phyloP scores from a whole-genome alignment of 2,113 vertebrate genomes.

The Peromyscus polionotus region DNA sequence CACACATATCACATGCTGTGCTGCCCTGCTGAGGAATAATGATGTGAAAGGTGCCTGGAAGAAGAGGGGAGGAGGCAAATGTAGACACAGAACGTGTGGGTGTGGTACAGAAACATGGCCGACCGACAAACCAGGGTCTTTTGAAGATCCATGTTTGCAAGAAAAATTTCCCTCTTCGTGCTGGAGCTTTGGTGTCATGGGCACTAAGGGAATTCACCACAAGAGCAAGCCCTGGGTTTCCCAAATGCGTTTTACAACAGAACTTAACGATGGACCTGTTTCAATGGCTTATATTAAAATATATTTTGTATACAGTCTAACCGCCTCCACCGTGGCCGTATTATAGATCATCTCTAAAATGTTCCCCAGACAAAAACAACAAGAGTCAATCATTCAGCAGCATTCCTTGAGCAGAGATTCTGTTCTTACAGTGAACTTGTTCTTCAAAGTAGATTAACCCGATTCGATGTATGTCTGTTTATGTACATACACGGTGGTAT shows the following conservation, averaged over 20 bases:
- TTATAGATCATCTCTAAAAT: neutral
- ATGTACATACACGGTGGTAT: neutral
- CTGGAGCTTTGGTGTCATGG: neutral
- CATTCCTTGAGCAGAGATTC: neutral
- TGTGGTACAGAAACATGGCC: neutral
- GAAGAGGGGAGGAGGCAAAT: neutral
- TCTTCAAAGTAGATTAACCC: neutral
- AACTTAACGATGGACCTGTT: neutral
- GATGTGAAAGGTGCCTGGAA: neutral
- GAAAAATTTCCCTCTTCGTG: neutral
- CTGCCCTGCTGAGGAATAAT: neutral
- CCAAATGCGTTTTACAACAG: neutral
- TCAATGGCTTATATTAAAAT: constrained; percentile 21
- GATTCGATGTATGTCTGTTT: neutral
- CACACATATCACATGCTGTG: accelerated
- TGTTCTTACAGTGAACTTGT: neutral
- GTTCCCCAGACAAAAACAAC: neutral
- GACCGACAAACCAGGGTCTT: neutral
- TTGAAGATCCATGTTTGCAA: neutral
- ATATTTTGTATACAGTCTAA: neutral
- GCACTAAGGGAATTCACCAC: neutral
- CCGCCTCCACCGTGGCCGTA: neutral
- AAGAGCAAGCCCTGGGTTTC: neutral
- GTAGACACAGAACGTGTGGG: neutral
- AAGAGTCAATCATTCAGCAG: neutral